Conservation (phyloP, 1,140 invertebrate genomes). For the Mylabris phalerata region DNA sequence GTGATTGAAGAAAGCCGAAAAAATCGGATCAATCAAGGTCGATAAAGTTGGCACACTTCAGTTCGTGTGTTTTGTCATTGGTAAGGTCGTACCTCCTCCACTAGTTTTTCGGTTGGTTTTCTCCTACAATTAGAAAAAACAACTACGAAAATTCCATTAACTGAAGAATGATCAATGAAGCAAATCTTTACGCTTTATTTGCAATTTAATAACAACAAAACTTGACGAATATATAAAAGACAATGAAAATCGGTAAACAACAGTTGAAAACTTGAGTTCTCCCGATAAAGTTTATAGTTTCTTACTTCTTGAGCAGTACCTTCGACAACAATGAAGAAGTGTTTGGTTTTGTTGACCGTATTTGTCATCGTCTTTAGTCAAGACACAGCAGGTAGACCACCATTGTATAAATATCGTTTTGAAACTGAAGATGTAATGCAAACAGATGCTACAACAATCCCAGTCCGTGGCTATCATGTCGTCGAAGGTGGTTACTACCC, state of each 20-base stretch:
- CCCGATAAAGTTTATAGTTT: too few species aligned
- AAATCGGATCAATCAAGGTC: constrained; percentile 12
- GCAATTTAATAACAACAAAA: not conserved
- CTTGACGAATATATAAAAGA: not conserved
- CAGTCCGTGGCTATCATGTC: constrained; percentile 32
- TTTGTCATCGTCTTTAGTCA: not conserved
- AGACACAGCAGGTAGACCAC: constrained; percentile 16
- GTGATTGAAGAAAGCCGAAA: constrained; percentile 2
- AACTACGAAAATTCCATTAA: constrained; percentile 7
- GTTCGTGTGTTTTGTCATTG: too few species aligned
- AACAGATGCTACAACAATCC: constrained; percentile 31
- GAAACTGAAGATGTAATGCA: constrained; percentile 38
- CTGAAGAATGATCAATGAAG: constrained; percentile 10
- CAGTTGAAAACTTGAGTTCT: not conserved
- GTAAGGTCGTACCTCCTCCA: constrained; percentile 2
- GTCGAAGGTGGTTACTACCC: constrained; percentile 38
- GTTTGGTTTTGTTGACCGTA: too few species aligned
- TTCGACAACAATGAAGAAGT: too few species aligned
- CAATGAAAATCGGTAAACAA: not conserved
- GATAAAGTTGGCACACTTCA: constrained; percentile 4
- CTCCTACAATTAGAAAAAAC: too few species aligned
- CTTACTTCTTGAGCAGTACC: too few species aligned
- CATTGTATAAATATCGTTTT: constrained; percentile 35
- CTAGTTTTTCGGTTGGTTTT: too few species aligned
- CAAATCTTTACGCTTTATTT: constrained; percentile 16